phyloP scores from a whole-genome alignment of 2,113 vertebrate species.

The Pituophis catenifer region DNA sequence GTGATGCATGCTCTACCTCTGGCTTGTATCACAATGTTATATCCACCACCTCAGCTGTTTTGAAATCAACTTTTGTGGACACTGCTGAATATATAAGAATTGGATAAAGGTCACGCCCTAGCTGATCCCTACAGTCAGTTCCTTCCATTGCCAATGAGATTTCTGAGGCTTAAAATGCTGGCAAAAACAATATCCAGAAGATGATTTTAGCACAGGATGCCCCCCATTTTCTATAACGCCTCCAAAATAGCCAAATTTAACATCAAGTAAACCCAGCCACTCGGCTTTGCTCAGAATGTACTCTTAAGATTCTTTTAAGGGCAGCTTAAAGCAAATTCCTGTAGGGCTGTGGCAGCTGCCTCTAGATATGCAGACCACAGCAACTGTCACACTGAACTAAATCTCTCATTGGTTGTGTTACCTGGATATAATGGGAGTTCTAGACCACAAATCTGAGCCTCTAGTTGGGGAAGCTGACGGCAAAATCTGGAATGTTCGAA shows the following conservation, averaged over 20 bases:
- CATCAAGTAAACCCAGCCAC: not conserved
- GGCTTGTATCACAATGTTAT: not conserved
- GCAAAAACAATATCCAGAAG: no score
- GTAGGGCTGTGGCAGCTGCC: not conserved
- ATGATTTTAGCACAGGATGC: not conserved
- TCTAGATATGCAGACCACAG: not conserved
- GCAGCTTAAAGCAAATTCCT: not conserved
- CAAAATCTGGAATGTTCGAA: slow-evolving; percentile 17
- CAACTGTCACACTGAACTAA: not conserved
- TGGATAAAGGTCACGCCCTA: not conserved
- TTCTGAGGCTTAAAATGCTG: not conserved
- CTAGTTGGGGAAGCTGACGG: not conserved
- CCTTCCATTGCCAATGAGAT: not conserved
- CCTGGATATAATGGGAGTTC: not conserved
- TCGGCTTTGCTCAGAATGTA: not conserved
- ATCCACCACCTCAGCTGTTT: not conserved
- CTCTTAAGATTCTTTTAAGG: not conserved
- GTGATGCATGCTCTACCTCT: not conserved
- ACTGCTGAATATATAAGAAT: not conserved
- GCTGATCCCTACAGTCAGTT: not conserved
- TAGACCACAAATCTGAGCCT: not conserved
- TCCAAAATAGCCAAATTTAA: not conserved
- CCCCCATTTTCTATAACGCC: not conserved
- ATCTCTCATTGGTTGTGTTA: not conserved
- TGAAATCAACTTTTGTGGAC: not conserved